Evolutionary conservation across 2,797 vertebrate genomes (phyloP).

Genomic region (Trematomus bernacchii): DNA sequence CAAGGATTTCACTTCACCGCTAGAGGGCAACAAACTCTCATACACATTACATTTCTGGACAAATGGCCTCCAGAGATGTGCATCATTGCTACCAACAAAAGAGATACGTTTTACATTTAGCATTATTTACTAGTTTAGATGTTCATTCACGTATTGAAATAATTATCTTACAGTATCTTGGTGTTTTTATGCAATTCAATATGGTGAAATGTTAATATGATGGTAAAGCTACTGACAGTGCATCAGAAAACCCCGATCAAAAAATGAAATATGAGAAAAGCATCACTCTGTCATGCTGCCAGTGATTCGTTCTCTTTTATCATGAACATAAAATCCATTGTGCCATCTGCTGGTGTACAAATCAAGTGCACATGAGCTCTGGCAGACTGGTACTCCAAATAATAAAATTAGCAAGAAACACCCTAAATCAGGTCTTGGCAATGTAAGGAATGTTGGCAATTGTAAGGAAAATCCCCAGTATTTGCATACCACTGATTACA

Average conservation of each 20-base stretch:
- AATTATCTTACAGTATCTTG: not conserved
- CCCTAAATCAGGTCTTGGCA: slow-evolving; percentile 4
- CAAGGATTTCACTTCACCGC: slow-evolving; percentile 30
- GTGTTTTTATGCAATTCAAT: not conserved
- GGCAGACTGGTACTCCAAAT: slow-evolving; percentile 40
- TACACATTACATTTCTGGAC: slow-evolving; percentile 14
- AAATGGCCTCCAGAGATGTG: slow-evolving; percentile 7
- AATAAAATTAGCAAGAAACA: slow-evolving; percentile 20
- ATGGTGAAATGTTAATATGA: not conserved
- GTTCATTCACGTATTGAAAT: not conserved
- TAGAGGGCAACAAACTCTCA: slow-evolving; percentile 59
- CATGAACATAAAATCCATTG: slow-evolving; percentile 48
- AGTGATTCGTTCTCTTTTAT: slow-evolving; percentile 27
- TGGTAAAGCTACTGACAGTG: not conserved
- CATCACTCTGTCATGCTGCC: slow-evolving; percentile 3
- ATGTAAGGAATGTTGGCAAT: slow-evolving; percentile 2
- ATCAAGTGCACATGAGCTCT: slow-evolving; percentile 38
- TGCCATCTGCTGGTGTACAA: slow-evolving; percentile 71
- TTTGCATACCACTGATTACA: not conserved
- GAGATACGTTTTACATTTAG: slow-evolving; percentile 1
- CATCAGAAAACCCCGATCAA: slow-evolving; percentile 4
- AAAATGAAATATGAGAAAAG: not conserved
- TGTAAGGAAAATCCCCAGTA: not conserved
- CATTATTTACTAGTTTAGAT: not conserved
- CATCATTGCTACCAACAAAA: slow-evolving; percentile 30